phyloP scores from a whole-genome alignment of 64 coral and sea anemone genomes.

The Cladopsammia gracilis region DNA sequence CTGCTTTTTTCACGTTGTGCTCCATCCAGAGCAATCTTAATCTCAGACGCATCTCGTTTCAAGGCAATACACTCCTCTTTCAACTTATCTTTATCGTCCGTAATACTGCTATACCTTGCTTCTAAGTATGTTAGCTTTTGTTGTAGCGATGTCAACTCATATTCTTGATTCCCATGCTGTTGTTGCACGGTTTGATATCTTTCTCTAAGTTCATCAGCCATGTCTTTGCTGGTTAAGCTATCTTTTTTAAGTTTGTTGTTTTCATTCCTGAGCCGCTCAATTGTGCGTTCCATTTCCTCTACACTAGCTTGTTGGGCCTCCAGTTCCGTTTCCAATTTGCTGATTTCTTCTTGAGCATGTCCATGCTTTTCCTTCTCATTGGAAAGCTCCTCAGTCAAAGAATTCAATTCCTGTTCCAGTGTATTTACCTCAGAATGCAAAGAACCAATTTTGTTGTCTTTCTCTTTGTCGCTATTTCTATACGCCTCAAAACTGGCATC shows the following conservation, averaged over 20 bases:
- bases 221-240: not conserved
- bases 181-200: constrained; percentile 53
- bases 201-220: constrained; percentile 38
- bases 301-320: constrained; percentile 46
- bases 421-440: constrained; percentile 53
- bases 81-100: constrained; percentile 70
- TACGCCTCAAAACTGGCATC: constrained; percentile 22
- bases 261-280: constrained; percentile 43
- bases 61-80: constrained; percentile 43
- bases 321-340: constrained; percentile 41
- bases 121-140: constrained; percentile 81
- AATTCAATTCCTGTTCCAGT: constrained; percentile 54
- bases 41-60: constrained; percentile 65
- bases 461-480: constrained; percentile 36
- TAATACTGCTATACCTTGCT: constrained; percentile 35
- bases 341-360: constrained; percentile 46
- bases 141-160: constrained; percentile 47
- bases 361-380: constrained; percentile 57
- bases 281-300: constrained; percentile 21
- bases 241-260: constrained; percentile 66
- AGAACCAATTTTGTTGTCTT: constrained; percentile 48
- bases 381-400: constrained; percentile 22
- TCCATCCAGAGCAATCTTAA: constrained; percentile 42
- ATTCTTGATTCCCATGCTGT: constrained; percentile 58
- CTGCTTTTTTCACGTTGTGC: constrained; percentile 36